Base-by-base conservation (phyloP, 2,888 invertebrate genomes). In the Rhyacophila evoluta region DNA sequence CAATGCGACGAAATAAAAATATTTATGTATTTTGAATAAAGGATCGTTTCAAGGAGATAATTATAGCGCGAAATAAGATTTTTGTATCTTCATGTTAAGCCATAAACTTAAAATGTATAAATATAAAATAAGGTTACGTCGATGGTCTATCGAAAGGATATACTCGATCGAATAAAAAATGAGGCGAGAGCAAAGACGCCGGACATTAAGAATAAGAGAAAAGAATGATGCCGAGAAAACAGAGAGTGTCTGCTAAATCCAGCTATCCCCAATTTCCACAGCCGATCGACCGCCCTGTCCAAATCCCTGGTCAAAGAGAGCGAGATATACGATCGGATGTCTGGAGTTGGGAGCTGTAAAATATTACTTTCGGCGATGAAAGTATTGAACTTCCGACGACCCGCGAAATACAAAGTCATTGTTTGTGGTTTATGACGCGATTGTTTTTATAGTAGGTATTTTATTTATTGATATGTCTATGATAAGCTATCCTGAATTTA, bases 151-250 rank as follows among this genome's bases (percentile, higher is more conserved):
- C 55, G 25, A 15, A 55, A 55, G 55, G 55, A 55, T 55, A 12
- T 33, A n/a, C n/a, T n/a, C n/a, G n/a, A n/a, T n/a, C n/a, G n/a
- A n/a, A n/a, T n/a, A 55, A 55, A 55, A 55, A 19, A 6, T 8
- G 55, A 55, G 29, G 2, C 6, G 29, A 6, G 6, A 55, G 25
- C 2, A 55, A 55, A 55, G 19, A 55, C 19, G 19, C 15, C 55
- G 55, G 25, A 55, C 55, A 55, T 55, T 19, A 55, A 55, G 19
- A 55, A 55, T 55, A 55, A 55, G 55, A 55, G 19, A 55, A 25
- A 10, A 55, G 2, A n/a, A 19, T 25, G 25, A 55, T 19, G 19
- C 19, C 55, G 55, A 4, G 55, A 8, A 55, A 55, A 55, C 29
- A 55, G 12, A 0, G 19, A 55, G 10, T 19, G 55, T 55, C 12